phyloP scores from a whole-genome alignment of 2,113 vertebrate genomes.

The Megalops atlanticus region DNA sequence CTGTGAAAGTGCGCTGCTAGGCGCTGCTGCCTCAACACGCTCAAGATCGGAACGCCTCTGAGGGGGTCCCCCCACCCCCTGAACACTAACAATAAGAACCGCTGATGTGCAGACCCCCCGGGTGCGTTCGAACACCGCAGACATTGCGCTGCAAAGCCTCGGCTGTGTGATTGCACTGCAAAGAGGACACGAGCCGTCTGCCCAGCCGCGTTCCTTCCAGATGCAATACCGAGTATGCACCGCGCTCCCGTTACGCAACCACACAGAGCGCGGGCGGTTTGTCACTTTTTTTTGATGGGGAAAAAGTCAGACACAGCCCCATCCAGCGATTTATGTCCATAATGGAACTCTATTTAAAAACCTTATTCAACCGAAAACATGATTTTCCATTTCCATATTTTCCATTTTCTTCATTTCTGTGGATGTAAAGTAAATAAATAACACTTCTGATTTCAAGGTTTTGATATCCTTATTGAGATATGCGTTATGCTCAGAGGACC shows the following conservation, averaged over 20 bases:
- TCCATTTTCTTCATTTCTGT: too few species aligned
- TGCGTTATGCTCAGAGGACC: not conserved
- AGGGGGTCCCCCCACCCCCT: not conserved
- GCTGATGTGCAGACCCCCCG: not conserved
- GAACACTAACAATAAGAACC: constrained; percentile 1
- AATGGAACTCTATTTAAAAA: too few species aligned
- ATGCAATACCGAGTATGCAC: not conserved
- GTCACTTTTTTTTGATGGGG: too few species aligned
- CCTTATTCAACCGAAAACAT: not conserved
- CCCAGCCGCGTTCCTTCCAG: not conserved
- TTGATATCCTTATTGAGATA: not conserved
- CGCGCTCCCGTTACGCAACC: too few species aligned
- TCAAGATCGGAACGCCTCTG: not conserved
- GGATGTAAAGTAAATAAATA: too few species aligned
- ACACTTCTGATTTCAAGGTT: too few species aligned
- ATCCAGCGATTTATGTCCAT: too few species aligned
- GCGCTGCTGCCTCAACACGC: constrained; percentile 1
- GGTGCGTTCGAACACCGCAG: not conserved
- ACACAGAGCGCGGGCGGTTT: too few species aligned
- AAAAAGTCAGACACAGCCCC: too few species aligned
- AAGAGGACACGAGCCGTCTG: not conserved
- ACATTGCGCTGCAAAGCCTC: not conserved
- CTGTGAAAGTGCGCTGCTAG: not conserved
- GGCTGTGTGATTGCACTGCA: not conserved
- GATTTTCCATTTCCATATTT: not conserved